These are phyloP conservation scores for Pseudomugil gertrudae DNA, from an alignment of 2,797 vertebrate genomes.

Conservation along the genomic window DNA sequence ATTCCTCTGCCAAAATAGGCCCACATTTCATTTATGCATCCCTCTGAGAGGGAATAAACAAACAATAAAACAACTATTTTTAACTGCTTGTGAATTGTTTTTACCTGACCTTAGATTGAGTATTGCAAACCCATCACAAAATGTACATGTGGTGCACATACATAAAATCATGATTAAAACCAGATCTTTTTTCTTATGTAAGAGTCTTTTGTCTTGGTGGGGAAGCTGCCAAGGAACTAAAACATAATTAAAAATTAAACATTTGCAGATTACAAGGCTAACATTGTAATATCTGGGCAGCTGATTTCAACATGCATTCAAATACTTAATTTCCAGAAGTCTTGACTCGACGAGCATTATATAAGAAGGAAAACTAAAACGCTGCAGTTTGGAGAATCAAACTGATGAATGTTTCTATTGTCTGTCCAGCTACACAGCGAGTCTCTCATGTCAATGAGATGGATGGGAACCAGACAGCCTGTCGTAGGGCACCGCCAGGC, in stretches of 20 bases:
- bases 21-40: slow-evolving; percentile 14
- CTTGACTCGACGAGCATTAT: background rate
- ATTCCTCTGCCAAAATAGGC: slow-evolving; percentile 43
- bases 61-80: slow-evolving; percentile 10
- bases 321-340: slow-evolving; percentile 1
- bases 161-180: slow-evolving; percentile 1
- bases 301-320: background rate
- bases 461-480: slow-evolving; percentile 59
- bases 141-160: slow-evolving; percentile 17
- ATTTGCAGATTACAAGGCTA: background rate
- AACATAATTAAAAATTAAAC: slow-evolving; percentile 7
- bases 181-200: background rate
- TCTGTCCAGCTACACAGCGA: background rate
- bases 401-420: slow-evolving; percentile 3
- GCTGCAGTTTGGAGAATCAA: slow-evolving; percentile 32
- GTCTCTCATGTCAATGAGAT: slow-evolving; percentile 41
- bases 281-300: background rate
- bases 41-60: slow-evolving; percentile 23
- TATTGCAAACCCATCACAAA: slow-evolving; percentile 16
- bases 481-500: slow-evolving; percentile 88
- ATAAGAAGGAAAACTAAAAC: slow-evolving; percentile 11
- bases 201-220: slow-evolving; percentile 28
- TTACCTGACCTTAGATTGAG: slow-evolving; percentile 10
- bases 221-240: background rate
- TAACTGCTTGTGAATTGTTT: background rate